phyloP scores from a whole-genome alignment of 2,888 invertebrate species.

The Orthosia gothica region DNA sequence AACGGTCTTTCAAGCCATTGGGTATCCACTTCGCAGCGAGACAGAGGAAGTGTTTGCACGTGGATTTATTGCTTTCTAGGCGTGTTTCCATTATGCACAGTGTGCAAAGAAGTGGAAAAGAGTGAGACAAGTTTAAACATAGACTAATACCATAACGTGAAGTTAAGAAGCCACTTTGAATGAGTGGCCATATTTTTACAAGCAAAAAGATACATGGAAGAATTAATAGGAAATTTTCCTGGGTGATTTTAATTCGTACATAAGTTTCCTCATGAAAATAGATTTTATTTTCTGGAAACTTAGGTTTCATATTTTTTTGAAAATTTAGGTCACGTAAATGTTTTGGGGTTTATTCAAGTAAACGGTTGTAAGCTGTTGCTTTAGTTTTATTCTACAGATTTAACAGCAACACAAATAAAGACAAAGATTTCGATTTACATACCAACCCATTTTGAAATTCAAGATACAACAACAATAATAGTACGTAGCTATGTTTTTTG shows the following conservation, averaged over 20 bases:
- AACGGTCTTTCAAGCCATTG: constrained; percentile 45
- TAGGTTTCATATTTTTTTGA: neutral
- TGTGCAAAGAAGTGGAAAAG: constrained; percentile 51
- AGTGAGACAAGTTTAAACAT: constrained; percentile 27
- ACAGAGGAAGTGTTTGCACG: constrained; percentile 50
- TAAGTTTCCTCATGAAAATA: constrained; percentile 8
- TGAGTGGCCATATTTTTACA: constrained; percentile 18
- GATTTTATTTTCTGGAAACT: constrained; percentile 22
- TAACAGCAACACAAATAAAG: neutral
- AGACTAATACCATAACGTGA: constrained; percentile 50
- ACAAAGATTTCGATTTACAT: neutral
- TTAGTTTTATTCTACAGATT: constrained; percentile 3
- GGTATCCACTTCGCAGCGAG: constrained; percentile 32
- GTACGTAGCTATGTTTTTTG: neutral
- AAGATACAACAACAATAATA: neutral
- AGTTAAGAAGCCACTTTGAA: constrained; percentile 43
- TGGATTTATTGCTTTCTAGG: constrained; percentile 57
- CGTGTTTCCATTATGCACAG: constrained; percentile 56
- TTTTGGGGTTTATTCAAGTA: constrained; percentile 1
- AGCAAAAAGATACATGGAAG: neutral
- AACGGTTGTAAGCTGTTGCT: constrained; percentile 5
- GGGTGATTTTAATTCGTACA: constrained; percentile 5
- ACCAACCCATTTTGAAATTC: neutral
- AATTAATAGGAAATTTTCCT: neutral
- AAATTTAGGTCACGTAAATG: constrained; percentile 23